Evolutionary conservation across 2,888 invertebrate genomes (phyloP), one percentile per base, ranked within the genome.

Genomic region (Anagyrus pseudococci): DNA sequence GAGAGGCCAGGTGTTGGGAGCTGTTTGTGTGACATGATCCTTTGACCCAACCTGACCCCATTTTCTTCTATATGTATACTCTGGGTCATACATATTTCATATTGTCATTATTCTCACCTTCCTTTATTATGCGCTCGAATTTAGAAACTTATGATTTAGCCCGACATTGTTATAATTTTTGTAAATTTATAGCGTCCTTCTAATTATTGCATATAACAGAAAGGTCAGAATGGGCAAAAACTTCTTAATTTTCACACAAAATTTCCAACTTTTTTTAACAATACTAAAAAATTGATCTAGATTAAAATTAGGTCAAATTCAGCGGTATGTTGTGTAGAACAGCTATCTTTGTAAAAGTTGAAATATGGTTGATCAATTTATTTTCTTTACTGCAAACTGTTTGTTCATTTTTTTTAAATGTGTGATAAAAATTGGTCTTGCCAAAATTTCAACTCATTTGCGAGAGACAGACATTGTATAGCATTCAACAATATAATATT

Each of bases 1-100:
- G 79, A 77, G 77, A 77, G 72, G 76, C 80, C 80, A 78, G 81
- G 75, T 78, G 78, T 79, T 77, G 77, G 79, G 76, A 78, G 77
- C 80, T 77, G 74, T 78, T 79, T 79, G 76, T 78, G 75, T 78
- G 77, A 78, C 78, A 77, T 77, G 78, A 77, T 74, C 77, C 74
- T 77, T 76, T 77, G 75, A 77, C 72, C 74, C 72, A 69, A 70
- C 75, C 75, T 75, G 74, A 76, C 72, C 73, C 73, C 67, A 70
- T 69, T 78, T 77, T 77, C 78, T 76, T 75, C 79, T 79, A 78
- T 73, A 69, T 65, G 61, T 68, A 72, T 63, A 66, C 67, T 69
- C 68, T 68, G 72, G 71, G 70, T 72, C 68, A 69, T 70, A 70
- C 56, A 44, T 54, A 70, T 72, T 69, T 71, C 71, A 75, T 75